Base-by-base conservation (phyloP, 2,888 invertebrate species). In the Oxystoma pomonae region DNA sequence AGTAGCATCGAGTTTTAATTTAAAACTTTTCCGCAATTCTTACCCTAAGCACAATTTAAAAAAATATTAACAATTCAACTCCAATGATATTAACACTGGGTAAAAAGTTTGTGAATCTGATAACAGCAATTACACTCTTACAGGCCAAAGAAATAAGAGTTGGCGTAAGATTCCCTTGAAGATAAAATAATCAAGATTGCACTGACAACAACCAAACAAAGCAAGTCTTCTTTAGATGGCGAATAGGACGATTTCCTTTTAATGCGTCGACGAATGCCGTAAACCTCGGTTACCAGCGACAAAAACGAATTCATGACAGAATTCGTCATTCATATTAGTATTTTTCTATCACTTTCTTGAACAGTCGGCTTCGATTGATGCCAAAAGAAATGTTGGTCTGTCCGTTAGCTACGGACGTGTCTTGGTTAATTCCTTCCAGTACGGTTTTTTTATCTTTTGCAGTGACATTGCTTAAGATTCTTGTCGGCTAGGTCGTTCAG, bases 331-430 rank as follows among this genome's bases (percentile, higher is more conserved):
- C 67, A 69, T 67, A 69, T 66, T 66, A 65, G 66, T 67, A 67
- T 69, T 68, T 69, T 68, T 69, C 69, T 68, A 64, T 65, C 68
- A 68, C 68, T 69, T 65, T 68, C 61, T 64, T 62, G 59, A 59
- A 53, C 55, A 51, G 61, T 63, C 69, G 69, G 69, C 67, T 21
- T 58, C 65, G 65, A 68, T 68, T 66, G 67, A 68, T 62, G 65
- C 55, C 61, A 61, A 66, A 62, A 61, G 66, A 63, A 67, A 67
- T 65, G 64, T 16, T 63, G 51, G 58, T 61, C 63, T 61, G 66
- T 60, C 68, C 68, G 68, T 67, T 68, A 68, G 67, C 60, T 65
- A 66, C 63, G 68, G 65, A 70, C 68, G 70, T 69, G 68, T 62
- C 61, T 57, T 60, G 67, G 60, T 68, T 68, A 67, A 70, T 68